Base-by-base conservation (phyloP, 1,140 invertebrate species). In the Teleopsis dalmanni region DNA sequence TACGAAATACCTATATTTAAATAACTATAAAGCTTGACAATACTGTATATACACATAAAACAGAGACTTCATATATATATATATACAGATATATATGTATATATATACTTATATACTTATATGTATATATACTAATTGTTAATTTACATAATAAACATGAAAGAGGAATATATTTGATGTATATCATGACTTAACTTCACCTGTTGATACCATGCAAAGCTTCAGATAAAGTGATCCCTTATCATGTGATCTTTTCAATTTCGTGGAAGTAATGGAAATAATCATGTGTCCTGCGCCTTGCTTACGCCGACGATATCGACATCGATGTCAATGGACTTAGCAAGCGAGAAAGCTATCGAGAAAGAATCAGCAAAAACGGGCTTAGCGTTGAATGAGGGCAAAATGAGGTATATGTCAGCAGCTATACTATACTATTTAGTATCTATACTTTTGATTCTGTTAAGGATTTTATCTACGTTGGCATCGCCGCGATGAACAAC, bases 211-310 rank as follows among this genome's bases (percentile, higher is more conserved):
- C 9, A 23, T 23, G 1, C n/a, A 18, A 14, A 22, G 40, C 14
- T 42, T 26, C 23, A 27, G 40, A 42, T 22, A 4, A 22, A 42
- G 40, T 19, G 16, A 37, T 6, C 16, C 16, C n/a, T 19, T 29
- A 43, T 29, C 31, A 43, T 43, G 27, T 43, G 41, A 29, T 29
- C 27, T 29, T 27, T 43, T 43, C 16, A 14, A 42, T n/a, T 9
- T 23, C 27, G 25, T 29, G 9, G n/a, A n/a, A 29, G 7, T 29
- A 29, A 7, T 7, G 7, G 13, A 29, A 29, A 29, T 13, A 8
- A 13, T 29, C 13, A 8, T 29, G 7, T 29, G 27, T 7, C 7
- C 13, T 8, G 27, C 7, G 27, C 7, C 27, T 13, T 29, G 7
- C 13, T 29, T 29, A 8, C 27, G 7, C 27, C n/a, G n/a, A n/a